Evolutionary conservation across 2,888 invertebrate species (phyloP).

Genomic region (Parnassius orleans): DNA sequence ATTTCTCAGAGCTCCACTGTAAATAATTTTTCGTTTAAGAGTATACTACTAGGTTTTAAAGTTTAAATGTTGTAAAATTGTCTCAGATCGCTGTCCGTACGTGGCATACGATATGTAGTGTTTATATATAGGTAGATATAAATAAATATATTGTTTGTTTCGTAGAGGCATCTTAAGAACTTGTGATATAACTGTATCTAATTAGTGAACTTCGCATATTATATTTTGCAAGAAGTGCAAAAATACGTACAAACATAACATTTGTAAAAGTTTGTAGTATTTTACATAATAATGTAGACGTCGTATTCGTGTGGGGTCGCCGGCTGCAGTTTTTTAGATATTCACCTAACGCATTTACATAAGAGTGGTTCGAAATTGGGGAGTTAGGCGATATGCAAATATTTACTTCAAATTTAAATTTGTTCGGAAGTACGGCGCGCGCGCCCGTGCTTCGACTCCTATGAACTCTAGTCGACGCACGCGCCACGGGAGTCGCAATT

Average conservation of each 20-base stretch:
- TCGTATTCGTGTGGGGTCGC: constrained; percentile 66
- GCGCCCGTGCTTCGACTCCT: constrained; percentile 47
- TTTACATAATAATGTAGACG: constrained; percentile 67
- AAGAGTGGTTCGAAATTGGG: constrained; percentile 67
- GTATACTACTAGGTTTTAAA: constrained; percentile 76
- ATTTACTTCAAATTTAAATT: constrained; percentile 69
- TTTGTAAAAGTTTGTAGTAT: constrained; percentile 55
- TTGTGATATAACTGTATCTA: constrained; percentile 79
- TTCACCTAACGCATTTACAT: constrained; percentile 70
- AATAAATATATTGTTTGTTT: constrained; percentile 76
- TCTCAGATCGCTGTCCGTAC: constrained; percentile 60
- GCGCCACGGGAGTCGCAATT: constrained; percentile 65
- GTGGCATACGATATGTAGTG: constrained; percentile 56
- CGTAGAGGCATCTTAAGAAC: constrained; percentile 78
- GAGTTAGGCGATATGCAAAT: constrained; percentile 80
- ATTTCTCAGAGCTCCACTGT: constrained; percentile 74
- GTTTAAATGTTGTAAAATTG: constrained; percentile 68
- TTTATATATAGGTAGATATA: constrained; percentile 63
- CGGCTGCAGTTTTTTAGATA: constrained; percentile 66
- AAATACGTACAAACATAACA: constrained; percentile 79
- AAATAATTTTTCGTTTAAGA: constrained; percentile 73
- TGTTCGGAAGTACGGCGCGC: constrained; percentile 50
- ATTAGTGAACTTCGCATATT: constrained; percentile 63
- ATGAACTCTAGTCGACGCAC: constrained; percentile 53
- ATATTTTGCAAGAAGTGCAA: constrained; percentile 56